phyloP scores from a whole-genome alignment of 2,113 vertebrate species.

The Rhipidura dahli region DNA sequence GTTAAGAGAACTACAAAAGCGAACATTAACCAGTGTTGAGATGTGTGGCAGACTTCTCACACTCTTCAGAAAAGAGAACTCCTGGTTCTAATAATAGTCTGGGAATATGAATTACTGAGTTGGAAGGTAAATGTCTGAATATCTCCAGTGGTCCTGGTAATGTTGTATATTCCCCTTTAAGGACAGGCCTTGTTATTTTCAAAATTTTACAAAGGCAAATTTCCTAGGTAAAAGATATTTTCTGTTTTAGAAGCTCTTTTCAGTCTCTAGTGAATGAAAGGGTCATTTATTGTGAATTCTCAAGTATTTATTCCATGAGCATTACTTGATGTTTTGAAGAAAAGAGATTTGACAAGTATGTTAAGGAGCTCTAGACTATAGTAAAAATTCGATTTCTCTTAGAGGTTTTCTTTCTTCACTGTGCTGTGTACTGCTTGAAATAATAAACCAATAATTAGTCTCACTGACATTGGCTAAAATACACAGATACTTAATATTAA shows the following conservation, averaged over 20 bases:
- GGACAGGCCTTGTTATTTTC: background rate
- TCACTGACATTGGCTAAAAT: background rate
- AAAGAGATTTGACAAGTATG: background rate
- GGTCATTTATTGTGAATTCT: slow-evolving; percentile 11
- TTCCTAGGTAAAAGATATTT: slow-evolving; percentile 4
- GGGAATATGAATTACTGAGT: background rate
- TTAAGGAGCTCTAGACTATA: background rate
- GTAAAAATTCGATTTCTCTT: background rate
- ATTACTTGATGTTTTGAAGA: background rate
- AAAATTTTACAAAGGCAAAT: background rate
- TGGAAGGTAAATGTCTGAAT: slow-evolving; percentile 17
- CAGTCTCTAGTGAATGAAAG: background rate
- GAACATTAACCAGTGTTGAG: background rate
- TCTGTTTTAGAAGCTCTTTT: background rate
- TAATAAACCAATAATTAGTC: background rate
- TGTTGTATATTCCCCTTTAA: background rate
- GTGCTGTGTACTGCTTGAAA: background rate
- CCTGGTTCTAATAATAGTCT: background rate
- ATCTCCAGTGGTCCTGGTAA: background rate
- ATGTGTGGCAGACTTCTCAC: background rate
- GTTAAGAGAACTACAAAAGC: background rate
- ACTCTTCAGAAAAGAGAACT: background rate
- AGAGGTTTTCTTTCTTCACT: background rate
- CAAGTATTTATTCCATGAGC: background rate
- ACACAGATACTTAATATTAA: background rate